phyloP scores from a whole-genome alignment of 2,888 invertebrate genomes.

The Tuta absoluta region DNA sequence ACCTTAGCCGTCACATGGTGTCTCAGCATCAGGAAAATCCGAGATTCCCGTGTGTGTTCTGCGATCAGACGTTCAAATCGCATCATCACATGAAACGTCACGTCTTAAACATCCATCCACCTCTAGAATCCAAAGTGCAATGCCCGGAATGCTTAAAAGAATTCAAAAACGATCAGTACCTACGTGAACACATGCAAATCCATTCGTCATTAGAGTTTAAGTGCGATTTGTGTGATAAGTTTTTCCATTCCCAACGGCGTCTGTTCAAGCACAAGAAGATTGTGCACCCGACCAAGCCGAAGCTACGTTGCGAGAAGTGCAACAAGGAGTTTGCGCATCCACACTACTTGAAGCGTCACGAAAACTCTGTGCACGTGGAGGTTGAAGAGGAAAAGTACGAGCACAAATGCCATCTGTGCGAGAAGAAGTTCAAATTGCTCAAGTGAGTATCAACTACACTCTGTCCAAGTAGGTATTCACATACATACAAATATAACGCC shows the following conservation, averaged over 20 bases:
- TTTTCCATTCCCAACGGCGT: slow-evolving; percentile 68
- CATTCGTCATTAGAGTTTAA: slow-evolving; percentile 67
- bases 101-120: slow-evolving; percentile 72
- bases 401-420: slow-evolving; percentile 69
- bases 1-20: slow-evolving; percentile 65
- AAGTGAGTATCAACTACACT: slow-evolving; percentile 1
- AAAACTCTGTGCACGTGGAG: slow-evolving; percentile 68
- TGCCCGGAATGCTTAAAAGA: slow-evolving; percentile 73
- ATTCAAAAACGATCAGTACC: slow-evolving; percentile 74
- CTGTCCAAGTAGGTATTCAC: too few relatives aligned
- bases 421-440: slow-evolving; percentile 69
- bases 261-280: slow-evolving; percentile 74
- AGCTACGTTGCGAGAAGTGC: slow-evolving; percentile 68
- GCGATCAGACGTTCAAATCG: slow-evolving; percentile 72
- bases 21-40: slow-evolving; percentile 68
- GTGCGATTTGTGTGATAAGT: slow-evolving; percentile 72
- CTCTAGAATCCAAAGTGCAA: slow-evolving; percentile 70
- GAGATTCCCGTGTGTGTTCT: slow-evolving; percentile 70
- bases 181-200: slow-evolving; percentile 74
- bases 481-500: too few relatives aligned
- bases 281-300: slow-evolving; percentile 69
- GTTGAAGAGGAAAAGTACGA: slow-evolving; percentile 65
- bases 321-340: slow-evolving; percentile 73
- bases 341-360: slow-evolving; percentile 65
- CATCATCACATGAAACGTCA: slow-evolving; percentile 74